phyloP scores from a whole-genome alignment of 1,140 invertebrate species.

The Anoplolepis gracilipes region DNA sequence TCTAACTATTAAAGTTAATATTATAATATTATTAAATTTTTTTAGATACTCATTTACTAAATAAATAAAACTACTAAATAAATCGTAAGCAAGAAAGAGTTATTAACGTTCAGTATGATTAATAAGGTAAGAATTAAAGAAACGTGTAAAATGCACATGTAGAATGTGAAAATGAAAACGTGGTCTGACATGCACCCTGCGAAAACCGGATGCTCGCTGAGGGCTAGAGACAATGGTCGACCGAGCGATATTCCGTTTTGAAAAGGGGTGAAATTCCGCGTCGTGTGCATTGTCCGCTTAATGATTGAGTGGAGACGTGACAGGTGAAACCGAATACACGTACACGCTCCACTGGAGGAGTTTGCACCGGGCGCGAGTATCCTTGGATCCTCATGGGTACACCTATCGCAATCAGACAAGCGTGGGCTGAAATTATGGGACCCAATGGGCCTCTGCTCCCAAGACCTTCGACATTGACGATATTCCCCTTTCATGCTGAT shows the following conservation, averaged over 20 bases:
- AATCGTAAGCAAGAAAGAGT: not conserved
- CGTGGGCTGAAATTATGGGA: slow-evolving; percentile 72
- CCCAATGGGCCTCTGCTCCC: slow-evolving; percentile 75
- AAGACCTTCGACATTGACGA: slow-evolving; percentile 73
- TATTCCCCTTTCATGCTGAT: slow-evolving; percentile 58
- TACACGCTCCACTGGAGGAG: slow-evolving; percentile 53
- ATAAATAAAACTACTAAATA: not conserved
- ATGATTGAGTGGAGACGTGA: slow-evolving; percentile 84
- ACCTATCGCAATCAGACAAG: slow-evolving; percentile 37
- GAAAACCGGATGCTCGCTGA: slow-evolving; percentile 77
- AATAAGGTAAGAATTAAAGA: not conserved
- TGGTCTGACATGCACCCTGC: slow-evolving; percentile 41
- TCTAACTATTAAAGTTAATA: too few species aligned
- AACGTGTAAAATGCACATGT: not conserved
- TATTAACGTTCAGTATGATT: not conserved
- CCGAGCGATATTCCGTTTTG: slow-evolving; percentile 76
- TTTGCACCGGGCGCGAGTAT: slow-evolving; percentile 43
- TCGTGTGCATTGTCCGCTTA: slow-evolving; percentile 79
- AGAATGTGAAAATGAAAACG: slow-evolving; percentile 14
- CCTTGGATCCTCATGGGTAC: slow-evolving; percentile 68
- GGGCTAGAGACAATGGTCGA: slow-evolving; percentile 71
- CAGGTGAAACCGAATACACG: slow-evolving; percentile 83
- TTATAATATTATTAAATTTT: too few species aligned
- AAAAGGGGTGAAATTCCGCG: slow-evolving; percentile 78
- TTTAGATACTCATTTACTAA: not conserved